Evolutionary conservation across 1,140 invertebrate genomes (phyloP).

Genomic region (Heliconius himera): DNA sequence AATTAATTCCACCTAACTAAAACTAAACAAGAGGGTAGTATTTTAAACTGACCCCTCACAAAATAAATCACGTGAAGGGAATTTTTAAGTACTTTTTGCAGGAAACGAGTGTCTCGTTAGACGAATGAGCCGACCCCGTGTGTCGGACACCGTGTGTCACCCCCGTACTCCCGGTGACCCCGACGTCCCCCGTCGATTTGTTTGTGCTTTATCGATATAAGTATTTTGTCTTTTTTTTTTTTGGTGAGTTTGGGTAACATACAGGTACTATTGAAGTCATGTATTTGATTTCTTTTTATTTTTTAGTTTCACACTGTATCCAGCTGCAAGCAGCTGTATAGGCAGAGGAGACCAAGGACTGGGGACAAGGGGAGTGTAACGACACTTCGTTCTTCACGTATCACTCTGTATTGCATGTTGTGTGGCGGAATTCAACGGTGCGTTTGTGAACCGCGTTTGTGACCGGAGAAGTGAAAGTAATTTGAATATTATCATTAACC

Average conservation of each 20-base stretch:
- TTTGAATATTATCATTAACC: too few species aligned
- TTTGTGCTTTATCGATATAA: conserved; percentile 71
- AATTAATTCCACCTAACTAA: background rate
- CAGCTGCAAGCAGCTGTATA: too few species aligned
- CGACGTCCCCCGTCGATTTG: conserved; percentile 51
- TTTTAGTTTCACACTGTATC: too few species aligned
- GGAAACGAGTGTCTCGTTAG: conserved; percentile 61
- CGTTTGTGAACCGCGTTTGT: too few species aligned
- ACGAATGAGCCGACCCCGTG: conserved; percentile 54
- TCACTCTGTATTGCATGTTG: too few species aligned
- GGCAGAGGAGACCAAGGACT: too few species aligned
- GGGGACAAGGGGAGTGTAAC: too few species aligned
- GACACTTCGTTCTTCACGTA: too few species aligned
- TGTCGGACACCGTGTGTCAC: conserved; percentile 59
- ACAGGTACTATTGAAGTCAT: too few species aligned
- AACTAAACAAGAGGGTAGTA: conserved; percentile 6
- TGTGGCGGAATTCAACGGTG: too few species aligned
- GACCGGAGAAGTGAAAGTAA: too few species aligned
- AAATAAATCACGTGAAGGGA: conserved; percentile 46
- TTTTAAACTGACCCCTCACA: conserved; percentile 32
- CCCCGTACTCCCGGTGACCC: conserved; percentile 42
- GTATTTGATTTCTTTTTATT: too few species aligned
- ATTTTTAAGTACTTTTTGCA: conserved; percentile 55
- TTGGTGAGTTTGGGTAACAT: background rate
- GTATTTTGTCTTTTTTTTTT: conserved; percentile 1